Base-by-base conservation (phyloP, 2,113 vertebrate genomes). In the Leptosomus discolor region DNA sequence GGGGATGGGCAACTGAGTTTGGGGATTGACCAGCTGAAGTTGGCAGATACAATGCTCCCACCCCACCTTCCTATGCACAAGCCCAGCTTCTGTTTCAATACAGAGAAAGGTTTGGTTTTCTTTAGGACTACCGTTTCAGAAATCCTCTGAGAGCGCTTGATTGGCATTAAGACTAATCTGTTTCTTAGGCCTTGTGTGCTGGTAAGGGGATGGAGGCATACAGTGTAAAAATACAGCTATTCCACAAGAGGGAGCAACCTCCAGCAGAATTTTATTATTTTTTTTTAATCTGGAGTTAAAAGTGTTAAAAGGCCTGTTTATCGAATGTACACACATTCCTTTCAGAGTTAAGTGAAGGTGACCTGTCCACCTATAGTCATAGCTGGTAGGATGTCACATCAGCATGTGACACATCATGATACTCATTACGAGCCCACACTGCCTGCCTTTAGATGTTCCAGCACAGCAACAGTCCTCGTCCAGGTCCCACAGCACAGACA, bases 231-330 rank as follows among this genome's bases (percentile, higher is more conserved):
- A 23, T 18, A 19, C 41, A 57, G 12, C 11, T 85, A 4, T 82
- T 92, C 92, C 88, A 96, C 94, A 73, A 96, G 92, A 89, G 89
- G 91, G 84, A 92, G 91, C 84, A 94, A 68, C 14, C 37, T 82
- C 10, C 58, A 79, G 74, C 50, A 76, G 57, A 75, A 48, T 50
- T 7, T 56, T 21, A 24, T 7, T 15, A 12, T 15, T 23, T 24
- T 11, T 6, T 36, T 76, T 34, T 81, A 46, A 20, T 73, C 17
- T 71, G 26, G 20, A 60, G 9, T 58, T 83, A 51, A 32, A 73
- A 79, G 26, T n/a, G 48, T 70, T 36, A 34, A 70, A 86, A 91
- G 30, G 29, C 56, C 21, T 90, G 1, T n/a, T n/a, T n/a, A n/a
- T n/a, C n/a, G n/a, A n/a, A n/a, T n/a, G n/a, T n/a, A n/a, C n/a